Evolutionary conservation across 2,113 vertebrate genomes (phyloP).

Genomic region (Percopsis transmontana): DNA sequence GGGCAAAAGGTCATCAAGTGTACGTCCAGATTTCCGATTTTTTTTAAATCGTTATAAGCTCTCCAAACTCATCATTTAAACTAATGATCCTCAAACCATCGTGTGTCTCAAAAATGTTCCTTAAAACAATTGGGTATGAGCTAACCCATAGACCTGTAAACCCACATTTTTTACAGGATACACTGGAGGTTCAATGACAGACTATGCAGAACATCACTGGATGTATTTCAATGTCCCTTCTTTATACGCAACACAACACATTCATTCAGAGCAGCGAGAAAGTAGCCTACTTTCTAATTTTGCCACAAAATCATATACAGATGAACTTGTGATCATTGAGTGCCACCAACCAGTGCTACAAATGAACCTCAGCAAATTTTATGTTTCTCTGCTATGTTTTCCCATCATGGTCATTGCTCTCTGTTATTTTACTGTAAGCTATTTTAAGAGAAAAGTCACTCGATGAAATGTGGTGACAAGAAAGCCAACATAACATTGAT

Average conservation of each 20-base stretch:
- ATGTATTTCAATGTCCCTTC: not conserved
- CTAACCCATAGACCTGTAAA: conserved; percentile 6
- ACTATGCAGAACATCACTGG: conserved; percentile 38
- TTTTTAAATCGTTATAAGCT: not conserved
- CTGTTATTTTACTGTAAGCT: not conserved
- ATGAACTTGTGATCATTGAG: not conserved
- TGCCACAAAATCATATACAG: no score
- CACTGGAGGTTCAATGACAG: conserved; percentile 23
- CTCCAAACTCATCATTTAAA: conserved; percentile 21
- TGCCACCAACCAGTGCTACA: not conserved
- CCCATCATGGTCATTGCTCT: not conserved
- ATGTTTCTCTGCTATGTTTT: not conserved
- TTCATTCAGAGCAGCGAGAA: no score
- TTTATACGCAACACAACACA: no score
- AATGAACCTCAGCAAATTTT: not conserved
- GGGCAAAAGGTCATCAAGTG: not conserved
- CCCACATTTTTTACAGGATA: conserved; percentile 2
- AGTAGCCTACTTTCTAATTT: no score
- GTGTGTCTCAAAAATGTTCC: conserved; percentile 8
- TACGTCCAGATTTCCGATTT: not conserved
- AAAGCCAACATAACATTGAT: conserved; percentile 35
- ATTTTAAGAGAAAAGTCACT: conserved; percentile 4
- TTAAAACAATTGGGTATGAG: conserved; percentile 27
- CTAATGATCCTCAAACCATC: conserved; percentile 30
- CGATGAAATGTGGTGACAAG: conserved; percentile 28